phyloP scores from a whole-genome alignment of 1,140 invertebrate species.

The Sinella curviseta region DNA sequence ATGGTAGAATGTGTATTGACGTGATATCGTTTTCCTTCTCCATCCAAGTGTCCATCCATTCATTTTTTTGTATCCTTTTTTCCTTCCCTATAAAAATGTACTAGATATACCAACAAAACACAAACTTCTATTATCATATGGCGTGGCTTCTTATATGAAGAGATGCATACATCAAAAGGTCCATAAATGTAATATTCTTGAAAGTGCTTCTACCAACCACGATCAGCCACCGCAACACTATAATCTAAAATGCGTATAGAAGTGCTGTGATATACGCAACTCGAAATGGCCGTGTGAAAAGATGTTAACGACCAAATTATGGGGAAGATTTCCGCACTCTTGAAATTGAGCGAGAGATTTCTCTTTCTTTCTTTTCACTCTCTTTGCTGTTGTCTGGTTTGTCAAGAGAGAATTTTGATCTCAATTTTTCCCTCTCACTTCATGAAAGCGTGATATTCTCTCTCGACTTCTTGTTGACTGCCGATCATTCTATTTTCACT shows the following conservation, averaged over 20 bases:
- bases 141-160: not conserved
- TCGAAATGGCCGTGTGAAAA: not conserved
- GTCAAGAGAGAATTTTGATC: not conserved
- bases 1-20: not conserved
- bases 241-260: no score
- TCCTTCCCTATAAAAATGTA: not conserved
- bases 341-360: not conserved
- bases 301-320: slow-evolving; percentile 9
- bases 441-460: not conserved
- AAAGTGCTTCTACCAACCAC: no score
- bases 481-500: not conserved
- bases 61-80: not conserved
- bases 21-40: not conserved
- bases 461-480: not conserved
- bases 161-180: no score
- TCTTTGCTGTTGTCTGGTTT: not conserved
- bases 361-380: slow-evolving; percentile 1
- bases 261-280: not conserved
- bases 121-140: no score
- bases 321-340: slow-evolving; percentile 11
- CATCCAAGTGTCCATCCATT: not conserved
- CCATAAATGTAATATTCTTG: no score
- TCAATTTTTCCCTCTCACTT: not conserved
- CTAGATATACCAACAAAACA: not conserved
- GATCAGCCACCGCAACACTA: no score